These are phyloP conservation scores for Spodoptera litura DNA, from an alignment of 1,140 invertebrate species.

Conservation along the genomic window DNA sequence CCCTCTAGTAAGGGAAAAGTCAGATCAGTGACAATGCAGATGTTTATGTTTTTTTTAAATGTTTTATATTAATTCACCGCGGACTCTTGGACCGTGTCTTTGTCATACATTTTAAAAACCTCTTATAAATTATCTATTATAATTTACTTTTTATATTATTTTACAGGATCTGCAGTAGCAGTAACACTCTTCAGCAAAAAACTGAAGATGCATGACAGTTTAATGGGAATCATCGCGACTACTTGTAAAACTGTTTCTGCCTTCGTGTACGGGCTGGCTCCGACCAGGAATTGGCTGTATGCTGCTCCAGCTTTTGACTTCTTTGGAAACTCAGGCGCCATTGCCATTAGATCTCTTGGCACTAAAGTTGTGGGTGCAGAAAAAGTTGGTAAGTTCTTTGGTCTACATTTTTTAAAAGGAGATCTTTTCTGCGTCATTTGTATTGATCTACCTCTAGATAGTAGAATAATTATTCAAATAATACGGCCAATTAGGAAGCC, in stretches of 20 bases:
- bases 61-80: too few relatives aligned
- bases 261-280: constrained; percentile 77
- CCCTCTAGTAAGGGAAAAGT: too few relatives aligned
- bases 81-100: too few relatives aligned
- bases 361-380: constrained; percentile 87
- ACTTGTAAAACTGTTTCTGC: constrained; percentile 72
- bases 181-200: constrained; percentile 77
- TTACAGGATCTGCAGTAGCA: constrained; percentile 80
- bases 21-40: too few relatives aligned
- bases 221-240: constrained; percentile 79
- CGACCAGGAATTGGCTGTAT: constrained; percentile 76
- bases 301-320: constrained; percentile 84
- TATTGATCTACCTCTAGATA: too few relatives aligned
- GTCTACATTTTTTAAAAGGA: too few relatives aligned
- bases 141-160: constrained; percentile 6
- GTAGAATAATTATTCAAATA: too few relatives aligned
- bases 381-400: constrained; percentile 76
- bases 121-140: too few relatives aligned
- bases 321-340: constrained; percentile 85
- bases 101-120: too few relatives aligned
- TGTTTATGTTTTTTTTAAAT: too few relatives aligned
- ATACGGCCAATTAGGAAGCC: too few relatives aligned
- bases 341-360: constrained; percentile 86
- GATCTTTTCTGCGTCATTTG: too few relatives aligned
- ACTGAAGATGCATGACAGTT: constrained; percentile 78